These are phyloP conservation scores for Paracyclopina nana DNA, from an alignment of 1,140 invertebrate genomes.

Conservation along the genomic window DNA sequence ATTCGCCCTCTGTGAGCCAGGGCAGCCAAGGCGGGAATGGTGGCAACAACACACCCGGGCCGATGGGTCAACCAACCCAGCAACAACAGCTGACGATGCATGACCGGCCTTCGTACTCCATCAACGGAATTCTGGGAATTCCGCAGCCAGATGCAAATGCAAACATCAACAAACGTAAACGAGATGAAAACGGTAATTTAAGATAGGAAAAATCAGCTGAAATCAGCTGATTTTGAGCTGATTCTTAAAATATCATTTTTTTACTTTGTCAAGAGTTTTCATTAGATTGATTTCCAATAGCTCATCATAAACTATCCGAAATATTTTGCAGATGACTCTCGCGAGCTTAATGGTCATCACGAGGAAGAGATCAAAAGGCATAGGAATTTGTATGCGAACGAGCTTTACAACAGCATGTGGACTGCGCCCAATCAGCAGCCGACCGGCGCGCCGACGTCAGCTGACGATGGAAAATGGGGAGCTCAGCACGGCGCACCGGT, in stretches of 20 bases:
- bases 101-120: slow-evolving; percentile 49
- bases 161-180: slow-evolving; percentile 42
- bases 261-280: not conserved
- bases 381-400: no score
- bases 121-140: slow-evolving; percentile 83
- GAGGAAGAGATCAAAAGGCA: no score
- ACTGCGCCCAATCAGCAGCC: not conserved
- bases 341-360: no score
- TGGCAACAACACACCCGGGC: slow-evolving; percentile 31
- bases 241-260: not conserved
- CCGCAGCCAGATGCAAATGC: slow-evolving; percentile 46
- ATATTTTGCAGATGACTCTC: not conserved
- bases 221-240: not conserved
- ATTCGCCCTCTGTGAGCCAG: slow-evolving; percentile 24
- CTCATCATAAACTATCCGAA: not conserved
- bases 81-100: slow-evolving; percentile 25
- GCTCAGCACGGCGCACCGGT: no score
- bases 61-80: slow-evolving; percentile 18
- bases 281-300: not conserved
- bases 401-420: slow-evolving; percentile 3
- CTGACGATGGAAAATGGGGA: no score
- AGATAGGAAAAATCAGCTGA: not conserved
- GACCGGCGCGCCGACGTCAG: not conserved
- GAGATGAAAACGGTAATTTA: slow-evolving; percentile 35
- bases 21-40: slow-evolving; percentile 32